Percentiles rank a stretch among this genome's conserved stretches.
Conservation (phyloP, 2,888 invertebrate genomes). For the Elegia similella region DNA sequence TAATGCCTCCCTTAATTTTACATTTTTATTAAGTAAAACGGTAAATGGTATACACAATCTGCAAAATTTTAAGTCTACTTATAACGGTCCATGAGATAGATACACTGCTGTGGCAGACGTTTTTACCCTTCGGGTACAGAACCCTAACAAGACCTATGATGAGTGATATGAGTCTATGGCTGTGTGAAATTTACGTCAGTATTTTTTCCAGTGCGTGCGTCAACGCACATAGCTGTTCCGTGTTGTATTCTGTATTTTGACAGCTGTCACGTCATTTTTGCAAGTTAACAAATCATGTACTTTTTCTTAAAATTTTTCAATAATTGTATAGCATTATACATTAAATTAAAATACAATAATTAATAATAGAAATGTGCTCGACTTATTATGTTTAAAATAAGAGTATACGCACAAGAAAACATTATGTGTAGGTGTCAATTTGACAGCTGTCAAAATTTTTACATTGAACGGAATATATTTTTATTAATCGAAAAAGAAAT, state of each 20-base stretch:
- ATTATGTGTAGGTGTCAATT: not conserved
- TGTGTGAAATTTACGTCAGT: not conserved
- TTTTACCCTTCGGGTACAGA: too few species aligned
- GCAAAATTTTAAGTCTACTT: too few species aligned
- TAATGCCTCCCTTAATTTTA: too few species aligned
- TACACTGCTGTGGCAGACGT: too few species aligned
- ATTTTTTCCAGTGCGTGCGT: not conserved
- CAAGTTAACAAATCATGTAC: not conserved
- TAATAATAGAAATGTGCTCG: not conserved
- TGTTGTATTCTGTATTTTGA: constrained; percentile 17
- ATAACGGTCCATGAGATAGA: too few species aligned
- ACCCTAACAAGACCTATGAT: too few species aligned
- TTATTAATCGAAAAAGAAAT: constrained; percentile 14
- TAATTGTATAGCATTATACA: not conserved
- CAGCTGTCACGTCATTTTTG: constrained; percentile 22
- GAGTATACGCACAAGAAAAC: not conserved
- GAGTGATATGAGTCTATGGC: too few species aligned
- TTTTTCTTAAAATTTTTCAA: not conserved
- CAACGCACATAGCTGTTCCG: not conserved
- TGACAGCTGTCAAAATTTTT: constrained; percentile 17
- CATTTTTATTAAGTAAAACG: too few species aligned
- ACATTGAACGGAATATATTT: constrained; percentile 12
- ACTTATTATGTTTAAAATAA: constrained; percentile 7
- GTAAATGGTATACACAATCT: too few species aligned
- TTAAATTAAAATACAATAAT: not conserved